Conservation (phyloP, 1,140 invertebrate genomes). For the Lepidostoma basale region DNA sequence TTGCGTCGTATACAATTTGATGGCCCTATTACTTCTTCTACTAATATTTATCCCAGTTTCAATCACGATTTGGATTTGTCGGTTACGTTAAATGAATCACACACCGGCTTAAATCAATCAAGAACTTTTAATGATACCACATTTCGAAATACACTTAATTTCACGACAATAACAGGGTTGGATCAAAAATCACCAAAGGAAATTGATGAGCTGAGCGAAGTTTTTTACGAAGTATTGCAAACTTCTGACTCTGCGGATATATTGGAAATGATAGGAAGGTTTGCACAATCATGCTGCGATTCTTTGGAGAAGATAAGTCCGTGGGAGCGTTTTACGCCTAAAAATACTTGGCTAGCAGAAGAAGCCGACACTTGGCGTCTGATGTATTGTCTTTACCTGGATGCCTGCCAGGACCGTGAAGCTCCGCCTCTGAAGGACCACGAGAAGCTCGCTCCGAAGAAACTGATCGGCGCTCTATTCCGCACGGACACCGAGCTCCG, state of each 20-base stretch:
- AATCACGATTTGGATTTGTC: conserved; percentile 27
- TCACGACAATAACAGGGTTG: conserved; percentile 52
- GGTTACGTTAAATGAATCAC: conserved; percentile 8
- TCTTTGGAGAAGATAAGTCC: conserved; percentile 55
- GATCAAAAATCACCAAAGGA: conserved; percentile 44
- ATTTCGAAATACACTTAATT: conserved; percentile 55
- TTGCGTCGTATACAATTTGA: conserved; percentile 10
- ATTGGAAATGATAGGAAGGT: conserved; percentile 55
- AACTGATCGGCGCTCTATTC: conserved; percentile 54
- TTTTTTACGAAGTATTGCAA: conserved; percentile 58
- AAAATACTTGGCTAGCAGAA: conserved; percentile 71
- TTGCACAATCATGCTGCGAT: conserved; percentile 57
- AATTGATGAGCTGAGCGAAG: conserved; percentile 50
- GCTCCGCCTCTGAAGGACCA: conserved; percentile 58
- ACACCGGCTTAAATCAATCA: conserved; percentile 38
- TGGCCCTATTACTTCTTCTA: background rate
- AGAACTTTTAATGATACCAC: conserved; percentile 58
- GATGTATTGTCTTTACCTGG: conserved; percentile 78
- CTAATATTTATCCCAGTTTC: background rate
- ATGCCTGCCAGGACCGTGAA: conserved; percentile 66
- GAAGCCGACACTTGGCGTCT: conserved; percentile 90
- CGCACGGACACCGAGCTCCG: conserved; percentile 69
- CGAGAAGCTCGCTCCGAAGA: conserved; percentile 55
- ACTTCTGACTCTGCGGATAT: conserved; percentile 54
- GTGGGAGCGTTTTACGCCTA: conserved; percentile 61